Evolutionary conservation across 1,140 invertebrate genomes (phyloP).

Genomic region (Popillia japonica): DNA sequence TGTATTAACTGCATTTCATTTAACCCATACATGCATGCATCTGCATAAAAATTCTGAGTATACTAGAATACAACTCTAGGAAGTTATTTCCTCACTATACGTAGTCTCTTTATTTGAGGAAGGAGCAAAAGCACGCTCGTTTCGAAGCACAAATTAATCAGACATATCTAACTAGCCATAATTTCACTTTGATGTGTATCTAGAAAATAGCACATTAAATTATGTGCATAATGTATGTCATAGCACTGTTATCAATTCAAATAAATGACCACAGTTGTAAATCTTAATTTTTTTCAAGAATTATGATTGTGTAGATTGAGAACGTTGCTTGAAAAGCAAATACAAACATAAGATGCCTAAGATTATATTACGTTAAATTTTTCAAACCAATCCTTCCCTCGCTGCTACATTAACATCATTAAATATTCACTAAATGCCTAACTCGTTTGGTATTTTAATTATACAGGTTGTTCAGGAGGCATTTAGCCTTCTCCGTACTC

Average conservation of each 20-base stretch:
- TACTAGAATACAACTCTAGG: too few relatives aligned
- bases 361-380: too few relatives aligned
- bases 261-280: not conserved
- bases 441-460: too few relatives aligned
- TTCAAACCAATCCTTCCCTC: too few relatives aligned
- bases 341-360: not conserved
- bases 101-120: not conserved
- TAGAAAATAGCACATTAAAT: conserved; percentile 11
- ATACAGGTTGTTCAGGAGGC: too few relatives aligned
- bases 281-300: conserved; percentile 19
- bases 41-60: not conserved
- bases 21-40: not conserved
- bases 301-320: not conserved
- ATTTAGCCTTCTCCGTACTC: too few relatives aligned
- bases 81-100: too few relatives aligned
- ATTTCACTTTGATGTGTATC: not conserved
- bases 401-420: too few relatives aligned
- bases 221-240: not conserved
- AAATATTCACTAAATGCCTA: too few relatives aligned
- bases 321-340: not conserved
- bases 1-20: too few relatives aligned
- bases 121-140: not conserved
- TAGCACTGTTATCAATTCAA: conserved; percentile 10
- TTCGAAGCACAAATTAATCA: not conserved
- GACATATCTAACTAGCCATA: not conserved